Percentiles rank a stretch among this genome's conserved stretches.
Evolutionary conservation across 30 jellyfish, hydroid and myxozoan species (phyloP).

Genomic region (Aurelia aurita complex sp. Pacific): DNA sequence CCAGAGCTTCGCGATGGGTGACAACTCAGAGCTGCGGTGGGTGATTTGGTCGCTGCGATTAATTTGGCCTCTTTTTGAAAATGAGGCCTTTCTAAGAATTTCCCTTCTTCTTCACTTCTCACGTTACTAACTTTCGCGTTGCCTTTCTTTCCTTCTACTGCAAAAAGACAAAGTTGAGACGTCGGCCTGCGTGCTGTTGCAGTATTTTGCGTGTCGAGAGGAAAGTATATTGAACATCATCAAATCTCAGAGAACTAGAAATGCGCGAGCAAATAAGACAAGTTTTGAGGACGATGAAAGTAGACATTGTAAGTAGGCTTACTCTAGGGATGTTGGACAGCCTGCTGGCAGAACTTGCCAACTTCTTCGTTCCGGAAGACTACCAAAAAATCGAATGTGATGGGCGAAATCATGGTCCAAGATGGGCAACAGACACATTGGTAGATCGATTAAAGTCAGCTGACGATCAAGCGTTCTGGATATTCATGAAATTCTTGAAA

Average conservation of each 20-base stretch:
- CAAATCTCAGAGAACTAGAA: neutral
- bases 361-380: neutral
- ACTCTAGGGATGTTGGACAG: constrained; percentile 3
- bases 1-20: too few species aligned
- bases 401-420: constrained; percentile 12
- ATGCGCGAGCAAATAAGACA: constrained; percentile 5
- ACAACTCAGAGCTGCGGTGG: too few species aligned
- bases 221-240: neutral
- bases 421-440: constrained; percentile 41
- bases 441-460: constrained; percentile 28
- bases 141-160: too few species aligned
- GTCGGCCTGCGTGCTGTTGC: too few species aligned
- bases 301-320: neutral
- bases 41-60: too few species aligned
- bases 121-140: too few species aligned
- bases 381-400: constrained; percentile 40
- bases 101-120: too few species aligned
- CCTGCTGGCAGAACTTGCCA: constrained; percentile 22
- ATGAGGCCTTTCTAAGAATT: too few species aligned
- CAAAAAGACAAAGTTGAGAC: too few species aligned
- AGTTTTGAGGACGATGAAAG: constrained; percentile 6
- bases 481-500: constrained; percentile 10
- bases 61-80: too few species aligned
- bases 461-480: constrained; percentile 15
- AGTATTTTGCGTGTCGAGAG: too few species aligned